Evolutionary conservation across 1,140 invertebrate species (phyloP).

Genomic region (Drosophila pectinifera): DNA sequence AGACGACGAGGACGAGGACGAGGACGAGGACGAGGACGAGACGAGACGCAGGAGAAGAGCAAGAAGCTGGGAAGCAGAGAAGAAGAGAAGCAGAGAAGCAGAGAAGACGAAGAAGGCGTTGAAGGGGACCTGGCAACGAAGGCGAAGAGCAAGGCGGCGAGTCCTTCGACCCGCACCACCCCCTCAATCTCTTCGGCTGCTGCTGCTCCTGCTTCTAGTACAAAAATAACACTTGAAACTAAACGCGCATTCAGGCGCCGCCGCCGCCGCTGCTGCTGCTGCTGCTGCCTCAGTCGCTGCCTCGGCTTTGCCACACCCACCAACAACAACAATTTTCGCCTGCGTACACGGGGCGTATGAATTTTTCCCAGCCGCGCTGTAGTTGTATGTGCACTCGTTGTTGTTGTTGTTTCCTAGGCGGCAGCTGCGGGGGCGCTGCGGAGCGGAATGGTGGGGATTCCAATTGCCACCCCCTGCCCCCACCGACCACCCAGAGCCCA

Average conservation of each 20-base stretch:
- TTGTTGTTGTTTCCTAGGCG: constrained; percentile 61
- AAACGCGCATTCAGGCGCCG: constrained; percentile 78
- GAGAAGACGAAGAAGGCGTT: constrained; percentile 20
- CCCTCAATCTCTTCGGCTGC: constrained; percentile 26
- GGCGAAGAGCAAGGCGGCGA: constrained; percentile 33
- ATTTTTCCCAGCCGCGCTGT: constrained; percentile 36
- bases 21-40: constrained; percentile 23
- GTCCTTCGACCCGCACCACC: constrained; percentile 36
- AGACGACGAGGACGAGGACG: constrained; percentile 55
- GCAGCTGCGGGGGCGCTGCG: constrained; percentile 34
- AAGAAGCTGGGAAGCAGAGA: constrained; percentile 17
- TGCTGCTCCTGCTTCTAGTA: constrained; percentile 52
- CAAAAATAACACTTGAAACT: constrained; percentile 83
- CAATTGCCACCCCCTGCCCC: constrained; percentile 38
- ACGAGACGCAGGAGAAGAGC: constrained; percentile 12
- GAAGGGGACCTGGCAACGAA: constrained; percentile 32
- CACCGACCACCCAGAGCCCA: constrained; percentile 9
- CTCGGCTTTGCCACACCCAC: constrained; percentile 63
- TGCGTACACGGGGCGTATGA: constrained; percentile 75
- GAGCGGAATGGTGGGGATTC: not conserved
- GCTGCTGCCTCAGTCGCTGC: constrained; percentile 19
- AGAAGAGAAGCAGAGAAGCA: no score
- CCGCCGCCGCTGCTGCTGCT: constrained; percentile 30
- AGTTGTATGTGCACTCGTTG: no score
- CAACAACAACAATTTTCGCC: constrained; percentile 77